Base-by-base conservation (phyloP, 1,140 invertebrate species). In the Helicorthomorpha holstii region DNA sequence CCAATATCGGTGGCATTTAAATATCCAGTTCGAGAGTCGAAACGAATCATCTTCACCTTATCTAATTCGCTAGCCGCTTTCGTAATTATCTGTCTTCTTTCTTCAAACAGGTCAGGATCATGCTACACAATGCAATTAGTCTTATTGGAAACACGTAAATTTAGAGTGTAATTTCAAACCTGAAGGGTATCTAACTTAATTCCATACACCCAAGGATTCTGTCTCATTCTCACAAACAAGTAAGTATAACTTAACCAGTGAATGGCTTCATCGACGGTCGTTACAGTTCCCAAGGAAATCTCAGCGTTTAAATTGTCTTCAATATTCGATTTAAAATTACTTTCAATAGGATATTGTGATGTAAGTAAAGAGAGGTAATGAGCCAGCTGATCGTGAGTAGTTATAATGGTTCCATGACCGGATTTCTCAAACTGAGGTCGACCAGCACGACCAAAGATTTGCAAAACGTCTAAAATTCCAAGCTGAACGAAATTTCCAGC, bases 381-480 rank as follows among this genome's bases (percentile, higher is more conserved):
- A 1, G 82, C 77, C 25, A 99, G 70, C 68, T 96, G 96, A 55
- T 87, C 81, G 63, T 95, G 85, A 0, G 80, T 73, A 0, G 95
- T 98, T 24, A 99, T 95, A 46, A 99, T 98, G 3, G 88, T 85
- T 21, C 91, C 96, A 52, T 95, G 85, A 21, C 96, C 90, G 14
- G 82, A 86, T 14, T 74, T 82, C 63, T 92, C 86, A 63, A 85
- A 91, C 63, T 78, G 76, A 0, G 95, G 95, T 26, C 81, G 76
- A 38, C 96, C 96, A 22, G 96, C 96, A 45, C 96, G 78, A 50
- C 96, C 96, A 72, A 99, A 99, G 56, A 99, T 99, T 79, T 99
- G 96, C 53, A 97, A 73, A 7, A 99, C 94, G 70, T 99, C 96
- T 38, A 99, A 70, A 59, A 98, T 94, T 51, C 89, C 88, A 7